phyloP scores from a whole-genome alignment of 1,140 invertebrate species.

The Hesperophylax magnus region DNA sequence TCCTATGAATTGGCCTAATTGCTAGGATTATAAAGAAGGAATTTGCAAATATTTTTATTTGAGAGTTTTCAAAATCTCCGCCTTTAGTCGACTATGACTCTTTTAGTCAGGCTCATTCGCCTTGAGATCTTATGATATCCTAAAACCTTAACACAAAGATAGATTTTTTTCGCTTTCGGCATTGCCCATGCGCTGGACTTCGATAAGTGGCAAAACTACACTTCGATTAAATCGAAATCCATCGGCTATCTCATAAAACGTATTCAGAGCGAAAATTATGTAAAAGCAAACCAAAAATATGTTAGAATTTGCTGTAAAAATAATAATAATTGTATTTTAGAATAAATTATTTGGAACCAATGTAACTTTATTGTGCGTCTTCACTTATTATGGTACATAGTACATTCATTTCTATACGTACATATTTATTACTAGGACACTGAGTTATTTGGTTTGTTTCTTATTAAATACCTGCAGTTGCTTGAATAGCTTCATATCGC shows the following conservation, averaged over 20 bases:
- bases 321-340: slow-evolving; percentile 14
- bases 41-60: no score
- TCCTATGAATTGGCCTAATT: no score
- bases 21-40: no score
- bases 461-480: no score
- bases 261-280: background rate
- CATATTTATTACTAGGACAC: no score
- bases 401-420: background rate
- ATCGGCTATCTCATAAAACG: background rate
- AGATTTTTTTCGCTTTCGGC: background rate
- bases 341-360: slow-evolving; percentile 24
- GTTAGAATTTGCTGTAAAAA: slow-evolving; percentile 27
- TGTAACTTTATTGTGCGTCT: background rate
- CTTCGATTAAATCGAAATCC: background rate
- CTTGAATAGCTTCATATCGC: no score
- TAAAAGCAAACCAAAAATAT: slow-evolving; percentile 24
- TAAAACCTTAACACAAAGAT: background rate
- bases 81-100: no score
- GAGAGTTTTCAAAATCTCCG: no score
- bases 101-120: no score
- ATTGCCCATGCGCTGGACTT: background rate
- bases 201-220: slow-evolving; percentile 7
- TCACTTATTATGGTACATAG: slow-evolving; percentile 21
- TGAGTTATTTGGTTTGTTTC: no score
- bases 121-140: no score